Base-by-base conservation (phyloP, 1,140 invertebrate genomes). In the Pseudoatta argentina region DNA sequence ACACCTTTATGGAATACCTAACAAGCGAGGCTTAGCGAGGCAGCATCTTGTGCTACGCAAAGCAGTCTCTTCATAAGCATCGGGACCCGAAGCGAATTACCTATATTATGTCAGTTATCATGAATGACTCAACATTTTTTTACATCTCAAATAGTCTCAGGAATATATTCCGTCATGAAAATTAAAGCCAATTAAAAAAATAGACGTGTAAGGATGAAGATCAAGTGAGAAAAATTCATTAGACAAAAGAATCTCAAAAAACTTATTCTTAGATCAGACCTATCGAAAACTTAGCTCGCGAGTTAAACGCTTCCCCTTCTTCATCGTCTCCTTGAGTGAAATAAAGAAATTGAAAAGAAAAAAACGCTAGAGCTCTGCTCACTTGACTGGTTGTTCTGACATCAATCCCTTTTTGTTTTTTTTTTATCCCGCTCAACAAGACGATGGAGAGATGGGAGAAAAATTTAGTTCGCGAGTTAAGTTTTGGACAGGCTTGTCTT, bases 1-100 rank as follows among this genome's bases (percentile, higher is more conserved):
- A 72, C 34, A 78, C 55, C 82, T 83, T 91, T 88, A 82, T 78
- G 86, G 81, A 86, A 89, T 78, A 89, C 66, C 66, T 90, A 89
- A 91, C 86, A 55, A 89, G 75, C 87, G 39, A 24, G n/a, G 12
- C 24, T 78, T 44, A 21, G 21, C 21, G 21, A 21, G 21, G 39
- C 44, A 16, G 64, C 30, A 71, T 1, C 21, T 53, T 27, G 48
- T n/a, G 61, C 12, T 44, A 39, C 30, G 48, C 66, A 10, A 81
- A 81, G 16, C 12, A 44, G n/a, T 30, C 27, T 53, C 63, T 53
- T 30, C 27, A 7, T 53, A 21, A 30, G 34, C 8, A 57, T 24
- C 18, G 21, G 24, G n/a, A 57, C 24, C 3, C 21, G 53, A 3
- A 63, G 6, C 57, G 18, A 77, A 24, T 77, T 64, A 76, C 55